Conservation (phyloP, 2,888 invertebrate genomes). For the Chloroclysta siterata region DNA sequence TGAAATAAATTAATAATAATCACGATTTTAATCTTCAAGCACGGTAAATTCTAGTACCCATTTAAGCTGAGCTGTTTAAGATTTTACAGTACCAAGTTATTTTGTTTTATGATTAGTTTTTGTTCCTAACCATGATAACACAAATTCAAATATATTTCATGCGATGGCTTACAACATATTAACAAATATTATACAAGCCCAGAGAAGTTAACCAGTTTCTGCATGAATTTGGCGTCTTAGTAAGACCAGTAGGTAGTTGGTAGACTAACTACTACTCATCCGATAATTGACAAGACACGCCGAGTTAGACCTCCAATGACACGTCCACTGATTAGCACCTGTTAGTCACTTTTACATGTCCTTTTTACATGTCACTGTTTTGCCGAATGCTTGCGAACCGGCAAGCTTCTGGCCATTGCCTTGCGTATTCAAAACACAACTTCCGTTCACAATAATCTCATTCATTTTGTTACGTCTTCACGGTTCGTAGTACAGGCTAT, state of each 20-base stretch:
- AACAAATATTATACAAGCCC: not conserved
- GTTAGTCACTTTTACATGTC: slow-evolving; percentile 48
- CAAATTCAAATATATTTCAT: no score
- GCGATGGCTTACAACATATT: no score
- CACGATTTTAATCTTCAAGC: no score
- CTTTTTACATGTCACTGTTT: slow-evolving; percentile 6
- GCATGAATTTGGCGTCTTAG: not conserved
- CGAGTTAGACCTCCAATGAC: slow-evolving; percentile 41
- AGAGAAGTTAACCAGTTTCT: not conserved
- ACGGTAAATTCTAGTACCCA: no score
- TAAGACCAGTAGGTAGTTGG: slow-evolving; percentile 4
- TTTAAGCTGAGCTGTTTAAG: no score
- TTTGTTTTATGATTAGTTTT: no score
- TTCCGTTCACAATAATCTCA: not conserved
- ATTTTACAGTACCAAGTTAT: no score
- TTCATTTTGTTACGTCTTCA: no score
- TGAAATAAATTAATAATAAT: no score
- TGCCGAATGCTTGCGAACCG: slow-evolving; percentile 7
- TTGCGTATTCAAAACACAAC: slow-evolving; percentile 2
- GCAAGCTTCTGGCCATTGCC: slow-evolving; percentile 3
- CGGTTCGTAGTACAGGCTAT: no score
- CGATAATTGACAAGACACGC: slow-evolving; percentile 58
- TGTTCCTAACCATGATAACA: no score
- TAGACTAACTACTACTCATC: not conserved
- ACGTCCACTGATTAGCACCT: slow-evolving; percentile 48